Evolutionary conservation across 2,888 invertebrate genomes (phyloP), one percentile per base, ranked within the genome.

Genomic region (Leptinotarsa juncta): DNA sequence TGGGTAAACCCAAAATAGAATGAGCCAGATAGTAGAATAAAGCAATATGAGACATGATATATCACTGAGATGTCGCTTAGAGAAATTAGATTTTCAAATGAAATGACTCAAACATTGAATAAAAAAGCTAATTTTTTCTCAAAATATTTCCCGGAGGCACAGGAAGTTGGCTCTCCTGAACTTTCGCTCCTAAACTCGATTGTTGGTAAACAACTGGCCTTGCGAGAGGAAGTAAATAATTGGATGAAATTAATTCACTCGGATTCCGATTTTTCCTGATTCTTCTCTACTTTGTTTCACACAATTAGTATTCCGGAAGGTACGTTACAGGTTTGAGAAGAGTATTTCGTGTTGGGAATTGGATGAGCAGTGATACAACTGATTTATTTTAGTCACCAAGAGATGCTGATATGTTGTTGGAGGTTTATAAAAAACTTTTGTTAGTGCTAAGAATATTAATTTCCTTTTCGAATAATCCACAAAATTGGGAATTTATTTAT

Each of bases 221-320:
- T 18, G 18, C 53, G 53, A 53, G 12, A 18, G 53, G 18, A 53
- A 53, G 18, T 18, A 53, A 53, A 53, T 53, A 53, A 53, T 53
- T 18, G 53, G 53, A 53, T 53, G 53, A n/a, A 60, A 60, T 60
- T 60, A 60, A 60, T 60, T 60, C 26, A 60, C 60, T 60, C 60
- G 60, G 60, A 60, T 60, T 23, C 60, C 60, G 60, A 60, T 60
- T 60, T 23, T 15, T 15, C 60, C 60, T 60, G 60, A 60, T 60
- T 60, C 23, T 60, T 26, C 15, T 4, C 15, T 60, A 60, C 26
- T 60, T 57, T 23, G 57, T 57, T 57, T 26, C 26, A 15, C 20
- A 15, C 14, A 23, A 60, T 60, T 26, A 60, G 60, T 60, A 60
- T 60, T 60, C 60, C 20, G 60, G 26, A 26, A 60, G 26, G 26